Percentiles rank a stretch among this genome's conserved stretches.
Conservation (phyloP, 37 sponge, comb jelly and placozoan species). For the Oopsacas minuta region DNA sequence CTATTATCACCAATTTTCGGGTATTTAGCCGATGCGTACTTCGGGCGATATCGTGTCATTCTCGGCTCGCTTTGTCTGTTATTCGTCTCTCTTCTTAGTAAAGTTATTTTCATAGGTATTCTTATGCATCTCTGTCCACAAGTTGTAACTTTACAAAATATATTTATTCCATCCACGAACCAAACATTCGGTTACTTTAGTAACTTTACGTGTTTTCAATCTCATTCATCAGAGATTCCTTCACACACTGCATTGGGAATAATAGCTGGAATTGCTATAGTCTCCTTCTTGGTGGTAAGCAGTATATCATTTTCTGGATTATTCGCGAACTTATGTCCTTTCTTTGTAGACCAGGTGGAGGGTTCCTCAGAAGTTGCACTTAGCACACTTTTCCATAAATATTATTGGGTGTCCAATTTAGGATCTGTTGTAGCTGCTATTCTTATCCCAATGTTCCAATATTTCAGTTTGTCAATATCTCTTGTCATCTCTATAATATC, state of each 20-base stretch:
- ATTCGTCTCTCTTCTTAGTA: neutral
- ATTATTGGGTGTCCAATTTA: neutral
- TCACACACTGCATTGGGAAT: neutral
- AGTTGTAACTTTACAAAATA: neutral
- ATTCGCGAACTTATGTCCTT: slow-evolving; percentile 1
- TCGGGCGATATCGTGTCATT: neutral
- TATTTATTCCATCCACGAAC: neutral
- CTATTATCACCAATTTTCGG: neutral
- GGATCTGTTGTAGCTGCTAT: neutral
- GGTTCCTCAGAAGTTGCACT: neutral
- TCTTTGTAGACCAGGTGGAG: neutral
- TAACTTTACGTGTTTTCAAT: neutral
- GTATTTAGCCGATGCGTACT: neutral
- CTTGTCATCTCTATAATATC: neutral
- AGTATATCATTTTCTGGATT: neutral
- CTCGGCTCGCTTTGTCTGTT: neutral
- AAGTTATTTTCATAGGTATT: neutral
- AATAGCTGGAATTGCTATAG: neutral
- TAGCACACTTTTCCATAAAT: neutral
- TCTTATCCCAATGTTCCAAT: neutral
- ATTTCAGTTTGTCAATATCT: neutral
- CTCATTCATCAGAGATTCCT: neutral
- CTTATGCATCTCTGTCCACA: neutral
- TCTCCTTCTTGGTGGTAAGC: neutral
- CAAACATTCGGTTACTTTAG: neutral